Evolutionary conservation across 2,888 invertebrate genomes (phyloP).

Genomic region (Ophion ellenae): DNA sequence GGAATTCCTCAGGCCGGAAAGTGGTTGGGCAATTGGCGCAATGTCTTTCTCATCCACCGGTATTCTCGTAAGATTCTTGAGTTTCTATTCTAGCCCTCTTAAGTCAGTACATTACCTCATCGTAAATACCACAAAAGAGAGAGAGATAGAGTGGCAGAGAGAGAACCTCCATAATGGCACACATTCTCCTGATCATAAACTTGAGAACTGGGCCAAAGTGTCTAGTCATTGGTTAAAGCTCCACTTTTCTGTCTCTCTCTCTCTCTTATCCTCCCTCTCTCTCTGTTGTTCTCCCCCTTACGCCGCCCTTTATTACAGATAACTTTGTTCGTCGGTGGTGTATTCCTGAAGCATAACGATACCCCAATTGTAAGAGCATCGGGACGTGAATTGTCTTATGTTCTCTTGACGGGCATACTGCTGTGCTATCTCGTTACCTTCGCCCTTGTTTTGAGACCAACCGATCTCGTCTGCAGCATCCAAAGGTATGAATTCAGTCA

Average conservation of each 20-base stretch:
- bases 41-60: slow-evolving; percentile 95
- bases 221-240: slow-evolving; percentile 1
- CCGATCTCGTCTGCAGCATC: slow-evolving; percentile 94
- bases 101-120: not conserved
- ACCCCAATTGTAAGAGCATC: slow-evolving; percentile 99
- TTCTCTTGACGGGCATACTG: slow-evolving; percentile 94
- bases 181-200: not conserved
- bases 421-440: slow-evolving; percentile 97
- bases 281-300: not conserved
- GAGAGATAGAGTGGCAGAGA: not conserved
- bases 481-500: slow-evolving; percentile 88
- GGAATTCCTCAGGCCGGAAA: slow-evolving; percentile 91
- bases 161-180: not conserved
- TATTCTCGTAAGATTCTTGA: slow-evolving; percentile 87
- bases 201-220: slow-evolving; percentile 11
- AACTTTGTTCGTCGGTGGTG: slow-evolving; percentile 89
- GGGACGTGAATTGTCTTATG: slow-evolving; percentile 95
- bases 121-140: not conserved
- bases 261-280: no score
- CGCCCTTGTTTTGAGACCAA: slow-evolving; percentile 93
- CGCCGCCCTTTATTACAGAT: slow-evolving; percentile 70
- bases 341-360: slow-evolving; percentile 94
- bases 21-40: slow-evolving; percentile 96
- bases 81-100: not conserved
- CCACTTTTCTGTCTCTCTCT: slow-evolving; percentile 27